These are phyloP conservation scores for Mustela nigripes DNA, from an alignment of 2,113 vertebrate species.

Conservation along the genomic window DNA sequence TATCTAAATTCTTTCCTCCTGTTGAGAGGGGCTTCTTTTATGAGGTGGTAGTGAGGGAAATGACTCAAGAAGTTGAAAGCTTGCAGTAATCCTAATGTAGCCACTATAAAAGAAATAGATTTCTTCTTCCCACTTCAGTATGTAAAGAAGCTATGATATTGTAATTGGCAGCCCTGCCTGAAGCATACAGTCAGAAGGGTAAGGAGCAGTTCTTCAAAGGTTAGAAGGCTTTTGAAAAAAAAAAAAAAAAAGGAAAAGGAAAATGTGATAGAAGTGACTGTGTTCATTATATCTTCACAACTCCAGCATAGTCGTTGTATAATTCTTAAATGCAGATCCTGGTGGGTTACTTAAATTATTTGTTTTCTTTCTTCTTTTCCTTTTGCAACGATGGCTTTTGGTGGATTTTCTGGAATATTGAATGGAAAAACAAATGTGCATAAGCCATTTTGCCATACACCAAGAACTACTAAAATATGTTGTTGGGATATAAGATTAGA, in stretches of 20 bases:
- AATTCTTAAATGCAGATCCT: neutral
- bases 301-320: neutral
- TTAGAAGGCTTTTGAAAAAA: neutral
- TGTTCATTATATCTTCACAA: neutral
- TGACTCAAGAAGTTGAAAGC: neutral
- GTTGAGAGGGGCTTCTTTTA: neutral
- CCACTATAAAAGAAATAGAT: neutral
- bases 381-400: neutral
- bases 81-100: neutral
- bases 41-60: neutral
- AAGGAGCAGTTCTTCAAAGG: neutral
- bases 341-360: neutral
- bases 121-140: neutral
- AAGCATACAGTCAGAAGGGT: neutral
- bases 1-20: neutral
- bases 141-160: neutral
- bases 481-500: neutral
- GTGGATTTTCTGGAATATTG: neutral
- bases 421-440: neutral
- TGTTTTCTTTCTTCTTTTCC: slow-evolving; percentile 17
- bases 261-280: neutral
- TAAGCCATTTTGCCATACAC: neutral
- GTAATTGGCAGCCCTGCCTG: neutral
- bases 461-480: slow-evolving; percentile 14
- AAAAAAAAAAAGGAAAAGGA: neutral